A percentile compares a stretch with the other conserved stretches of the same genome.
Conservation (phyloP, 2,797 vertebrate genomes). For the Scleropages formosus region DNA sequence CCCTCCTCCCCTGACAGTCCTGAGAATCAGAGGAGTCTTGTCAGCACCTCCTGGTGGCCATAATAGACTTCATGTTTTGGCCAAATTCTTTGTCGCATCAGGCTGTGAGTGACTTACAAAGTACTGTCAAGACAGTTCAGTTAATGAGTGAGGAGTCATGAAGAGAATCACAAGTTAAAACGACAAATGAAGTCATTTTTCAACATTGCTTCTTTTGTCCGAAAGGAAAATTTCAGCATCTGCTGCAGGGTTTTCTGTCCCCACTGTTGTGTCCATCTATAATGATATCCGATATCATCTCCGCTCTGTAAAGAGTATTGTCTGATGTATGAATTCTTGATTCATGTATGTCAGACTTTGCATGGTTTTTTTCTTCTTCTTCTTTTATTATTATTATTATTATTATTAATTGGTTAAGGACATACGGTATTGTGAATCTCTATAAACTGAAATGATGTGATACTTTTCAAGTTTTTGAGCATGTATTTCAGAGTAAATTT, state of each 20-base stretch:
- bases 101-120: neutral
- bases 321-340: no score
- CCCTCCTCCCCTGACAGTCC: slow-evolving; percentile 31
- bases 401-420: no score
- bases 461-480: no score
- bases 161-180: neutral
- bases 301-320: no score
- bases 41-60: slow-evolving; percentile 47
- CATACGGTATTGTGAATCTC: no score
- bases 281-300: neutral
- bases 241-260: neutral
- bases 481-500: no score
- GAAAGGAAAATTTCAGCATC: neutral
- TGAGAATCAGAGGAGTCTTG: slow-evolving; percentile 28
- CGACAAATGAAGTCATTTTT: neutral
- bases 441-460: no score
- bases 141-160: neutral
- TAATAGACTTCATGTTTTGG: slow-evolving; percentile 28
- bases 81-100: neutral
- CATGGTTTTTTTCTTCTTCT: no score
- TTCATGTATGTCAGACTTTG: no score
- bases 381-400: no score
- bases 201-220: neutral
- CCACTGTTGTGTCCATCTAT: neutral
- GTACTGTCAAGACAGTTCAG: neutral